Conservation (phyloP, 2,113 vertebrate genomes). For the Lamprotornis superbus region DNA sequence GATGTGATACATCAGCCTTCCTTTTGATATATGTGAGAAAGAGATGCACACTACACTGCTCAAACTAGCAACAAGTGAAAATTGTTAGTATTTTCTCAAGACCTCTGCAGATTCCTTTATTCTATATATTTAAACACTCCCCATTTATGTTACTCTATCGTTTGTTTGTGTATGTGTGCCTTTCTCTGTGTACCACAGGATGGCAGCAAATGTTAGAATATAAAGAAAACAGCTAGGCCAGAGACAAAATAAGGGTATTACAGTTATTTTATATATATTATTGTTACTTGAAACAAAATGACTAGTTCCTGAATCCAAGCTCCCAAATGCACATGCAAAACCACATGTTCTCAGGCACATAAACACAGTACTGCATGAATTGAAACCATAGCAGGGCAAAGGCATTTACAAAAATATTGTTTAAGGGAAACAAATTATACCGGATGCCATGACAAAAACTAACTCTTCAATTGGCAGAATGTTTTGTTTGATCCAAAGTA, state of each 20-base stretch:
- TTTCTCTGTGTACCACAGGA: slow-evolving; percentile 41
- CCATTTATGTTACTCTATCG: not conserved
- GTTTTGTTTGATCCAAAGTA: not conserved
- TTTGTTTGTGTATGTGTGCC: not conserved
- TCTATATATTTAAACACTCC: not conserved
- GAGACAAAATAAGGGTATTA: not conserved
- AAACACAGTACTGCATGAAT: not conserved
- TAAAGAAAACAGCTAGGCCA: not conserved
- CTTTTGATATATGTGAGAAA: not conserved
- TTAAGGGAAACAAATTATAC: not conserved
- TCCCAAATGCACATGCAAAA: not conserved
- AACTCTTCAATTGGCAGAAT: not conserved
- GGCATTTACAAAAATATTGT: not conserved
- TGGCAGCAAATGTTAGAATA: slow-evolving; percentile 63
- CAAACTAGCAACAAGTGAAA: not conserved
- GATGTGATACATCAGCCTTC: not conserved
- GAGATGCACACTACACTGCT: not conserved
- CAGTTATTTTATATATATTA: not conserved
- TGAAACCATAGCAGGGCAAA: not conserved
- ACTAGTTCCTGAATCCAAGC: not conserved
- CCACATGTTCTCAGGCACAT: not conserved
- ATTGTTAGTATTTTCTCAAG: not conserved
- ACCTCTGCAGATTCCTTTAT: not conserved
- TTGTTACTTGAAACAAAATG: not conserved
- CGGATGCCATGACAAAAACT: not conserved